Evolutionary conservation across 2,113 vertebrate species (phyloP).

Genomic region (Psephotus haematonotus): DNA sequence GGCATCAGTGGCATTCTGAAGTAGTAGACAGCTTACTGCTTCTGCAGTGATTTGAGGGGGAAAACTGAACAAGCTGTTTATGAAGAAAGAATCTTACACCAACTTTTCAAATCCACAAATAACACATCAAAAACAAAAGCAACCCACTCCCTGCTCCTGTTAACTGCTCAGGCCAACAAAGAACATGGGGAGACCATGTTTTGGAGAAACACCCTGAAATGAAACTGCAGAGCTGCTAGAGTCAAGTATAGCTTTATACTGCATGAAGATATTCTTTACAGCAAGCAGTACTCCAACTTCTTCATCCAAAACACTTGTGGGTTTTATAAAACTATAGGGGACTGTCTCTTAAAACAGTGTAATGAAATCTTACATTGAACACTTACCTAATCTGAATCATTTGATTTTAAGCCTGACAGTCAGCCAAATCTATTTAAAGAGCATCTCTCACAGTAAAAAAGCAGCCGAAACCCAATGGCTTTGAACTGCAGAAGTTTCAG

Average conservation of each 20-base stretch:
- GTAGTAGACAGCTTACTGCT: background rate
- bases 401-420: slow-evolving; percentile 61
- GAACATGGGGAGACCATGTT: background rate
- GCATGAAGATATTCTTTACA: background rate
- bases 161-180: background rate
- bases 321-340: background rate
- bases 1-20: background rate
- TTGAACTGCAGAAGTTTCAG: background rate
- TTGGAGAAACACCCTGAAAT: background rate
- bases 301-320: background rate
- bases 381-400: slow-evolving; percentile 57
- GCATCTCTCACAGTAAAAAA: background rate
- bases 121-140: background rate
- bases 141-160: background rate
- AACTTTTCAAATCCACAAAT: background rate
- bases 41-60: background rate
- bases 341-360: background rate
- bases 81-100: background rate
- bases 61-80: background rate
- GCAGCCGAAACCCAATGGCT: background rate
- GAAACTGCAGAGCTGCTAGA: background rate
- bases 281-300: background rate
- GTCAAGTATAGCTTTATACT: background rate
- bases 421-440: slow-evolving; percentile 59
- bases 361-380: slow-evolving; percentile 16